Conservation (phyloP, 2,113 vertebrate species). For the Campylomormyrus numenius region DNA sequence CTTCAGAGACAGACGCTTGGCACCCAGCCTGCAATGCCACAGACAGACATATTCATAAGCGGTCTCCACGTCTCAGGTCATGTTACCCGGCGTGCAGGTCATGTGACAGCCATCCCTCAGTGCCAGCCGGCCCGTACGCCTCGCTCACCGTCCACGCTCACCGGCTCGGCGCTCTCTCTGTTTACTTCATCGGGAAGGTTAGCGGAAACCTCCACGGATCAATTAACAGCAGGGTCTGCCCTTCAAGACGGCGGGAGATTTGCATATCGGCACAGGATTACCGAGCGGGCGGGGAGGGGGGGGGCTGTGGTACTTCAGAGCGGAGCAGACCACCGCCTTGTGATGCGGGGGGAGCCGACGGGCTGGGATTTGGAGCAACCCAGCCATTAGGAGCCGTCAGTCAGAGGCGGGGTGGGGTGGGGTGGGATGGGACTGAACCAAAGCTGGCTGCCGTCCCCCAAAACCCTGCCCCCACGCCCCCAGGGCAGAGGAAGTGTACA, state of each 20-base stretch:
- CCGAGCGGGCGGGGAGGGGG: constrained; percentile 73
- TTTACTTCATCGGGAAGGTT: constrained; percentile 44
- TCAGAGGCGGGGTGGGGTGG: constrained; percentile 40
- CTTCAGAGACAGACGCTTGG: neutral
- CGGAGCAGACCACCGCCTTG: constrained; percentile 32
- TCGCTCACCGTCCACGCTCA: neutral
- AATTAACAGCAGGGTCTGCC: constrained; percentile 86
- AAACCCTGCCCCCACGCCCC: constrained; percentile 52
- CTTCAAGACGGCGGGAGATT: constrained; percentile 69
- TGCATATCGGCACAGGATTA: constrained; percentile 84
- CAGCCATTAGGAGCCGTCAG: constrained; percentile 84
- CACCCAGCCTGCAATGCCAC: constrained; percentile 43
- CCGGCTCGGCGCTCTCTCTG: neutral
- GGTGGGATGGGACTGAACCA: constrained; percentile 40
- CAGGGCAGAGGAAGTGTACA: constrained; percentile 59
- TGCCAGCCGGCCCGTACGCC: neutral
- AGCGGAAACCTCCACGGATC: constrained; percentile 77
- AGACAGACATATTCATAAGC: neutral
- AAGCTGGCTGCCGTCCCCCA: constrained; percentile 35
- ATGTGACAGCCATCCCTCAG: neutral
- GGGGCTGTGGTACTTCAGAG: constrained; percentile 78
- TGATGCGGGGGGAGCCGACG: neutral
- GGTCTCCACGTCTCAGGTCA: neutral
- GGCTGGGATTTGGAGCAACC: constrained; percentile 74
- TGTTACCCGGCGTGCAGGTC: neutral